These are phyloP conservation scores for Agapornis roseicollis DNA, from an alignment of 2,113 vertebrate genomes.

Conservation along the genomic window DNA sequence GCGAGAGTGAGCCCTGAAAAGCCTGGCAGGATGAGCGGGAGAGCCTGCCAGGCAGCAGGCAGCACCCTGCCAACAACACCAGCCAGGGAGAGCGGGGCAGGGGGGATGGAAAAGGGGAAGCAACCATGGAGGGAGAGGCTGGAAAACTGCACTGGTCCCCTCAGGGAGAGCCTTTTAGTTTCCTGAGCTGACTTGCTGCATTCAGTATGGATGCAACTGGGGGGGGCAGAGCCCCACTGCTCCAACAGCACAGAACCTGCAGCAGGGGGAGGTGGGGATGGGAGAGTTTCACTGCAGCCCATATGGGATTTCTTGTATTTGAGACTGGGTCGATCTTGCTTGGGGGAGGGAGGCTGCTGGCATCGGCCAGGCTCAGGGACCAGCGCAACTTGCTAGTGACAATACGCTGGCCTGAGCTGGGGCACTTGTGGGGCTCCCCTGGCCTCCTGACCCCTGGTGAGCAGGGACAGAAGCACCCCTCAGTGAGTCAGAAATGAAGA, in stretches of 20 bases:
- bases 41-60: constrained; percentile 37
- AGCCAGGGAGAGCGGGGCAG: neutral
- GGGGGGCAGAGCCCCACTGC: neutral
- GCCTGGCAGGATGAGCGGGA: neutral
- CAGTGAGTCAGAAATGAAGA: neutral
- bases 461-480: neutral
- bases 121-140: neutral
- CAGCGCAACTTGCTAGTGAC: neutral
- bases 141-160: neutral
- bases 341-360: neutral
- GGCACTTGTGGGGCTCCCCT: neutral
- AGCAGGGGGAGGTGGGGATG: neutral
- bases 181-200: neutral
- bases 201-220: neutral
- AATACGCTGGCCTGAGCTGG: neutral
- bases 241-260: neutral
- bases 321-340: neutral
- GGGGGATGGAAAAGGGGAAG: neutral
- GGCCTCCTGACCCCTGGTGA: neutral
- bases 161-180: neutral
- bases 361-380: neutral
- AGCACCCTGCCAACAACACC: constrained; percentile 40
- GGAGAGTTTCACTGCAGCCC: neutral
- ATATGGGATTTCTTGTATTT: accelerated
- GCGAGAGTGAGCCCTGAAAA: constrained; percentile 48